Base-by-base conservation (phyloP, 2,888 invertebrate genomes). In the Bellardia pandia region DNA sequence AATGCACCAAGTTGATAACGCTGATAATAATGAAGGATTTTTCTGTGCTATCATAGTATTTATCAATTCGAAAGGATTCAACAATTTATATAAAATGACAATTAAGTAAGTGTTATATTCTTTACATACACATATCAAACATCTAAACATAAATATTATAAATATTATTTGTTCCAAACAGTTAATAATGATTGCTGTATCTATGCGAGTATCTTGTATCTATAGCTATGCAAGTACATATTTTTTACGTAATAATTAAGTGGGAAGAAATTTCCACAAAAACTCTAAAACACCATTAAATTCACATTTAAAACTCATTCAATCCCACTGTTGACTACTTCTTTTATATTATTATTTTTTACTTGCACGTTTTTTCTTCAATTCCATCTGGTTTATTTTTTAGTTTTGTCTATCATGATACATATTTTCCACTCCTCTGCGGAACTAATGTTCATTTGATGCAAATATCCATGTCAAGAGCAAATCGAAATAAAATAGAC, bases 401-500 rank as follows among this genome's bases (percentile, higher is more conserved):
- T 69, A 60, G 23, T 37, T 69, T 69, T 68, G 23, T 37, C 42
- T 77, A 37, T 56, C 42, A 53, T 33, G 14, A 71, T 33, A 56
- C 6, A 72, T 42, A 23, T 78, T 79, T 69, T 83, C 60, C 74
- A 62, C 60, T 80, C 30, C 51, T 56, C 60, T 58, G 53, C 9
- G 23, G 76, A 87, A 85, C 77, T 81, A 85, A 87, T 87, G 81
- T 85, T 69, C 74, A 69, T 87, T 87, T 85, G 69, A 87, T 87
- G 87, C 87, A 87, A 87, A 87, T 81, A 81, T 68, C 72, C 81
- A 72, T 78, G 74, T 85, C 87, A 81, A 74, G 78, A 77, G 81
- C 85, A 87, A 87, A 87, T 85, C 84, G 85, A 85, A 78, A 77
- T 85, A 78, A 87, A 87, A 87, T 85, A 78, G 79, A 77, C 80